Evolutionary conservation across 1,140 invertebrate genomes (phyloP), one percentile per base, ranked within the genome.

Genomic region (Plutomurus gul): DNA sequence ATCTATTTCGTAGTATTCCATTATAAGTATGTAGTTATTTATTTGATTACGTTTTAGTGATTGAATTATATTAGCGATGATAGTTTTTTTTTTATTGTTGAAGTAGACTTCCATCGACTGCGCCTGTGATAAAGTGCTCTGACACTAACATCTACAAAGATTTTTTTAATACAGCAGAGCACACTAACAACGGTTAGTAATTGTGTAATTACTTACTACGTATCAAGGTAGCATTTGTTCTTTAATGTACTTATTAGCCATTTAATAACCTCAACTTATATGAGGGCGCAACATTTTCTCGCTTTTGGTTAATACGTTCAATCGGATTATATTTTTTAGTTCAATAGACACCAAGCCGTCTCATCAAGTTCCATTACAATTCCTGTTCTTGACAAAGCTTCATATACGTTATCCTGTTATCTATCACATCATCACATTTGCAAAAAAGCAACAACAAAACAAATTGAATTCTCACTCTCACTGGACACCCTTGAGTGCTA

Each of bases 401-500:
- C 56, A 33, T 65, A n/a, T n/a, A 65, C 56, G 56, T 65, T 30
- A 60, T 33, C 27, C 36, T 33, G 30, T 2, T 43, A 43, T 43
- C 39, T 43, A 43, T 43, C 39, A 43, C 39, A 43, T 43, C 39
- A 13, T 43, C 56, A 65, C 56, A 65, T 65, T 65, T 30, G 56
- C 56, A 65, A 65, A 65, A 65, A 65, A 65, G 56, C 27, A n/a
- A n/a, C n/a, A n/a, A n/a, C n/a, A n/a, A n/a, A n/a, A n/a, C n/a
- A n/a, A n/a, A n/a, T n/a, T 22, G 25, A 60, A 30, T 25, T 60
- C 51, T 65, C 27, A 65, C 36, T 33, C 56, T n/a, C 27, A 65
- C 56, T 65, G 56, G 56, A 33, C 56, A 65, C 27, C 56, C 30
- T 65, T 65, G 56, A 65, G 56, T 65, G 56, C 56, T 65, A 33